These are phyloP conservation scores for Magallana nippona DNA, from an alignment of 2,888 invertebrate species.

Conservation along the genomic window DNA sequence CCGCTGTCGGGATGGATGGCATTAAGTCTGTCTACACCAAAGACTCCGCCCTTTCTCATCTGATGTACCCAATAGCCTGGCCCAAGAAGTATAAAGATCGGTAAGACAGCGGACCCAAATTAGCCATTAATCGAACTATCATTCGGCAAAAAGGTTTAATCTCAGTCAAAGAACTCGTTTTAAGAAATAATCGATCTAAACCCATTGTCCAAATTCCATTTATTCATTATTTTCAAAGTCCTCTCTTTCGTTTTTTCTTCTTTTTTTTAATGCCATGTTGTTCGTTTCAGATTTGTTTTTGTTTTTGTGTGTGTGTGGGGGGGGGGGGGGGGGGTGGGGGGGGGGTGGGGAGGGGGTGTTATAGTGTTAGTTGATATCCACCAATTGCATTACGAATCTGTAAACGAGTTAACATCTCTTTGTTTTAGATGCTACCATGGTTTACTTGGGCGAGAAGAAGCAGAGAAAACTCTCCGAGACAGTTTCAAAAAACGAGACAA, in stretches of 20 bases:
- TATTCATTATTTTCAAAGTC: too few relatives aligned
- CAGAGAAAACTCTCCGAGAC: background rate
- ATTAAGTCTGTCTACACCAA: background rate
- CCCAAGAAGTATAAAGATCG: slow-evolving; percentile 3
- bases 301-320: too few relatives aligned
- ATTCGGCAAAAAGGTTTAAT: background rate
- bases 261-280: too few relatives aligned
- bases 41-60: background rate
- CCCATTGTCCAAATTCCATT: too few relatives aligned
- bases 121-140: background rate
- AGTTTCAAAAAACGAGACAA: background rate
- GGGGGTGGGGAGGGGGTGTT: too few relatives aligned
- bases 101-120: background rate
- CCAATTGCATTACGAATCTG: too few relatives aligned
- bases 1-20: background rate
- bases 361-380: too few relatives aligned
- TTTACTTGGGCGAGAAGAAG: background rate
- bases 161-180: background rate
- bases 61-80: slow-evolving; percentile 6
- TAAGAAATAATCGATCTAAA: too few relatives aligned
- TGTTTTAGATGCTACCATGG: background rate
- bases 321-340: too few relatives aligned
- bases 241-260: too few relatives aligned
- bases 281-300: too few relatives aligned
- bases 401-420: too few relatives aligned